phyloP scores from a whole-genome alignment of 1,140 invertebrate species.

The Trialeurodes vaporariorum region DNA sequence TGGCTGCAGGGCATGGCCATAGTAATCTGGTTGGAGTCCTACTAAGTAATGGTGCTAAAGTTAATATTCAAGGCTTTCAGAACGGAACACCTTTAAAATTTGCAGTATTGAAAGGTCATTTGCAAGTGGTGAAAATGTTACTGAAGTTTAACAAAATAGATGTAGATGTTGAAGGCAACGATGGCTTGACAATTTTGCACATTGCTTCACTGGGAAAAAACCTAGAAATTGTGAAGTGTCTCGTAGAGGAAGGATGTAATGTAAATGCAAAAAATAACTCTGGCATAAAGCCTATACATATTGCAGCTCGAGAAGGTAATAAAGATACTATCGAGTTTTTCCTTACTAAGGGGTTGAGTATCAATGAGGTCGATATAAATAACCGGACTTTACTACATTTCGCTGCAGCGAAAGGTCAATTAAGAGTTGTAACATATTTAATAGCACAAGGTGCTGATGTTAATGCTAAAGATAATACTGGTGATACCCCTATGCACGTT shows the following conservation, averaged over 20 bases:
- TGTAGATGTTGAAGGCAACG: not conserved
- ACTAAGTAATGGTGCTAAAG: constrained; percentile 29
- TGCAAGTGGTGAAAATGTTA: constrained; percentile 21
- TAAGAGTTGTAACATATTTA: constrained; percentile 50
- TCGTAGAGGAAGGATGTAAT: not conserved
- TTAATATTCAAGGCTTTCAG: constrained; percentile 19
- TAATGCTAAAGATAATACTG: constrained; percentile 13
- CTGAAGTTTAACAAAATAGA: not conserved
- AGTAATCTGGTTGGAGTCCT: constrained; percentile 33
- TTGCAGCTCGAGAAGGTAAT: not conserved
- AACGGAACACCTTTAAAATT: constrained; percentile 41
- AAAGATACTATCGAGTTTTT: not conserved
- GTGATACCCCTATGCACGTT: not conserved
- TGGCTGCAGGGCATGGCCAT: constrained; percentile 35
- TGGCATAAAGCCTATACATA: not conserved
- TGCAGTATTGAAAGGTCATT: constrained; percentile 41
- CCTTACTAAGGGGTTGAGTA: constrained; percentile 38
- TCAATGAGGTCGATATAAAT: constrained; percentile 43
- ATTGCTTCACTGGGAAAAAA: not conserved
- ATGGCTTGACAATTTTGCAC: not conserved
- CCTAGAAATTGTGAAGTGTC: not conserved
- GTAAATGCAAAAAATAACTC: not conserved
- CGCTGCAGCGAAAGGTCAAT: constrained; percentile 80
- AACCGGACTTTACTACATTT: constrained; percentile 71
- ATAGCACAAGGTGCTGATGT: constrained; percentile 37